phyloP scores from a whole-genome alignment of 2,888 invertebrate species.

The Molorchus minor region DNA sequence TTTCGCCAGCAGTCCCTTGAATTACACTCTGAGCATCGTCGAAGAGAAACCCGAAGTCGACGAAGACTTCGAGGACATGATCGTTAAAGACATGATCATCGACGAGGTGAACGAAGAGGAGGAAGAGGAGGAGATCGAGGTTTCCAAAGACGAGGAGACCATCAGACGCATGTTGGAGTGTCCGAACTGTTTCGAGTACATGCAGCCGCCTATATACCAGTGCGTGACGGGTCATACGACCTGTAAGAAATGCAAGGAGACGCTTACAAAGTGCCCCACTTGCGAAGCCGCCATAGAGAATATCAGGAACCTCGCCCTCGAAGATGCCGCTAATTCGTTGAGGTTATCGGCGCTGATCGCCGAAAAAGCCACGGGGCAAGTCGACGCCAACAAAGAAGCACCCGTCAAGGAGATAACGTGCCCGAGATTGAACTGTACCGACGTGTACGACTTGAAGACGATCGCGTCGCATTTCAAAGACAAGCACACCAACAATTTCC shows the following conservation, averaged over 20 bases:
- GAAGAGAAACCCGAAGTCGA: slow-evolving; percentile 30
- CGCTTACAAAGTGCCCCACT: slow-evolving; percentile 24
- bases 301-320: slow-evolving; percentile 35
- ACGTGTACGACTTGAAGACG: slow-evolving; percentile 20
- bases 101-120: slow-evolving; percentile 36
- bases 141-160: slow-evolving; percentile 21
- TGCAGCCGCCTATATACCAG: slow-evolving; percentile 35
- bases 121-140: slow-evolving; percentile 23
- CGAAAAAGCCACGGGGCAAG: not conserved
- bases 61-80: slow-evolving; percentile 30
- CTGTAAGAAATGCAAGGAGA: slow-evolving; percentile 35
- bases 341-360: slow-evolving; percentile 15
- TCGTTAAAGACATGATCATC: slow-evolving; percentile 33
- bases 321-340: slow-evolving; percentile 31
- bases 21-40: slow-evolving; percentile 28
- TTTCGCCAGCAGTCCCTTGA: slow-evolving; percentile 14
- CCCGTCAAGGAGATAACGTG: slow-evolving; percentile 28
- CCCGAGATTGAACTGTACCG: slow-evolving; percentile 31
- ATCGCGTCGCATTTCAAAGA: slow-evolving; percentile 34
- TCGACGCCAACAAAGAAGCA: not conserved
- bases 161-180: slow-evolving; percentile 26
- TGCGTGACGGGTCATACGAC: slow-evolving; percentile 35
- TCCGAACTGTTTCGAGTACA: slow-evolving; percentile 24
- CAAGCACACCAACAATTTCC: slow-evolving; percentile 34
- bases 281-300: slow-evolving; percentile 34